Conservation (phyloP, 1,140 invertebrate species). For the Parasteatoda tepidariorum region DNA sequence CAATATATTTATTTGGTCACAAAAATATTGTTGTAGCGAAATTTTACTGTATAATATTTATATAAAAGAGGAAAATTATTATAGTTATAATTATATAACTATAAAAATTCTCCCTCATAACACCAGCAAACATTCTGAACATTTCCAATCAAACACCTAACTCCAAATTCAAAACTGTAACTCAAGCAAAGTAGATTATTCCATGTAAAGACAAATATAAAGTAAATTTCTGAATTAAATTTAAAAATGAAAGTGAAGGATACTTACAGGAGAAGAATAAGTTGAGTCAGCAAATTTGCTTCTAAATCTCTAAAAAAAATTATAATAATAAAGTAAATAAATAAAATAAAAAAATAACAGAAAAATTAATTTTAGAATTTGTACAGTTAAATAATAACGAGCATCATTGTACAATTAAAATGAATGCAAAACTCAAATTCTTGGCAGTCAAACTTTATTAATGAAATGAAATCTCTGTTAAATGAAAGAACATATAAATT, state of each 20-base stretch:
- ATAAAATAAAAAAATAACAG: no score
- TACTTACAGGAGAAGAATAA: slow-evolving; percentile 60
- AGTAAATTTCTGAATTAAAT: neutral
- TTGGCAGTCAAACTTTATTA: no score
- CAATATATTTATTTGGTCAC: no score
- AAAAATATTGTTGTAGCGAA: no score
- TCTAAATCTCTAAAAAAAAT: slow-evolving; percentile 67
- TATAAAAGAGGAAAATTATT: no score
- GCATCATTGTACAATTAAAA: no score
- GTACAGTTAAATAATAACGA: no score
- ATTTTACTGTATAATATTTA: no score
- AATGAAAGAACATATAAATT: no score
- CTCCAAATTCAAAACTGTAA: neutral
- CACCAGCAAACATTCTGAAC: neutral
- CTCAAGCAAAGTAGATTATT: neutral
- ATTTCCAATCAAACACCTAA: neutral
- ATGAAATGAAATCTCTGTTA: no score
- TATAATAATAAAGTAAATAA: slow-evolving; percentile 34
- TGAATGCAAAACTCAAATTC: no score
- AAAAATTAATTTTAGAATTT: no score
- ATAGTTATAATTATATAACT: neutral
- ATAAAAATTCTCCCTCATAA: neutral
- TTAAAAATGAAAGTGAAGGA: neutral
- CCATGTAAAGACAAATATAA: neutral
- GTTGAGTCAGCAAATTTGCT: slow-evolving; percentile 67